Percentiles rank a stretch among this genome's conserved stretches.
These are phyloP conservation scores for Disparrhopalites patrizii DNA, from an alignment of 2,888 invertebrate genomes.

Conservation along the genomic window DNA sequence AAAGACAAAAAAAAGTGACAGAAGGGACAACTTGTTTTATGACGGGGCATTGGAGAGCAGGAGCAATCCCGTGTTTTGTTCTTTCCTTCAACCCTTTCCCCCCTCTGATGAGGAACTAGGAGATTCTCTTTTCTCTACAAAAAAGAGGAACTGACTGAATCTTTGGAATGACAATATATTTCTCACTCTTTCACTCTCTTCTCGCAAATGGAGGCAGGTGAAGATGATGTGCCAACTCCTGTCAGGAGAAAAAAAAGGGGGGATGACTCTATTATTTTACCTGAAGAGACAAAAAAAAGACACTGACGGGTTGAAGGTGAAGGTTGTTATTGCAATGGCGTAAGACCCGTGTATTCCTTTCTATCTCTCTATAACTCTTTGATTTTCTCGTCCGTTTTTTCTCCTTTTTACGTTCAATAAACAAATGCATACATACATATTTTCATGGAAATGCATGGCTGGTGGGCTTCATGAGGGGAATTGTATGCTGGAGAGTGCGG, in stretches of 20 bases:
- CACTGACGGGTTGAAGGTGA: conserved; percentile 3
- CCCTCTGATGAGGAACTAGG: too few species aligned
- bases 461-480: too few species aligned
- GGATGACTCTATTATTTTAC: background rate
- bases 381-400: background rate
- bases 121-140: too few species aligned
- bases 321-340: background rate
- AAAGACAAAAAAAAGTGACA: too few species aligned
- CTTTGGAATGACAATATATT: background rate
- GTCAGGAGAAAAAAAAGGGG: background rate
- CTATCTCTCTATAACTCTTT: background rate
- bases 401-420: background rate
- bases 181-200: background rate
- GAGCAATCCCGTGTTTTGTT: too few species aligned
- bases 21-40: too few species aligned
- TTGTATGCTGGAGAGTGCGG: too few species aligned
- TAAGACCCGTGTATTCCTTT: too few species aligned
- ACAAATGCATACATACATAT: background rate
- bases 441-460: too few species aligned
- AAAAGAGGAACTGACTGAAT: too few species aligned
- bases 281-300: background rate
- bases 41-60: too few species aligned
- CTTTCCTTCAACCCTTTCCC: too few species aligned
- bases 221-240: background rate
- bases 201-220: background rate